Percentiles rank a stretch among this genome's conserved stretches.
These are phyloP conservation scores for Calosoma granatense DNA, from an alignment of 1,140 invertebrate species.

Conservation along the genomic window DNA sequence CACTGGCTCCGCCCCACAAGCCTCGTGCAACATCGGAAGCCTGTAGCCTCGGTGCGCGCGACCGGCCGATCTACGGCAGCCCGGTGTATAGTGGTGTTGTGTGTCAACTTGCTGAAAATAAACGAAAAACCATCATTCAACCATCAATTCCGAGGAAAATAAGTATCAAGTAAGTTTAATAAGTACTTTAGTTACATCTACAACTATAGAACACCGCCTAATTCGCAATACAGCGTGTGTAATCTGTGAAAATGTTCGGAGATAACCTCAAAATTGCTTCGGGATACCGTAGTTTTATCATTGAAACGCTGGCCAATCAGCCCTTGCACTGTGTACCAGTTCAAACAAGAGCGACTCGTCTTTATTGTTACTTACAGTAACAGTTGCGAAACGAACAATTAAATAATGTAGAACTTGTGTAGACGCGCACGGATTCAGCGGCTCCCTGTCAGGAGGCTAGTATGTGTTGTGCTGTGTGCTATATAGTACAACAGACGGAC, in stretches of 20 bases:
- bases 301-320: not conserved
- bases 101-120: not conserved
- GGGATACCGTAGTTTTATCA: not conserved
- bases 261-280: not conserved
- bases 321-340: too few relatives aligned
- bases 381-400: not conserved
- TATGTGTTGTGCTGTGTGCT: too few relatives aligned
- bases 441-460: slow-evolving; percentile 1
- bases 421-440: too few relatives aligned
- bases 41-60: slow-evolving; percentile 18
- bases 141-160: not conserved
- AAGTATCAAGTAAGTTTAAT: too few relatives aligned
- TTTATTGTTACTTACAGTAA: not conserved
- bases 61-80: not conserved
- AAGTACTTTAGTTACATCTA: too few relatives aligned
- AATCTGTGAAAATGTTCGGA: too few relatives aligned
- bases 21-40: not conserved
- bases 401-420: too few relatives aligned
- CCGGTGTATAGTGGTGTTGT: not conserved
- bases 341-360: not conserved
- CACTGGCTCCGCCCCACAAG: slow-evolving; percentile 20
- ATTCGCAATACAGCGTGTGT: too few relatives aligned
- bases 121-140: not conserved
- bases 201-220: too few relatives aligned
- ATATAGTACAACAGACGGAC: slow-evolving; percentile 14